phyloP scores from a whole-genome alignment of 1,140 invertebrate species.

The Drosophila nebulosa region DNA sequence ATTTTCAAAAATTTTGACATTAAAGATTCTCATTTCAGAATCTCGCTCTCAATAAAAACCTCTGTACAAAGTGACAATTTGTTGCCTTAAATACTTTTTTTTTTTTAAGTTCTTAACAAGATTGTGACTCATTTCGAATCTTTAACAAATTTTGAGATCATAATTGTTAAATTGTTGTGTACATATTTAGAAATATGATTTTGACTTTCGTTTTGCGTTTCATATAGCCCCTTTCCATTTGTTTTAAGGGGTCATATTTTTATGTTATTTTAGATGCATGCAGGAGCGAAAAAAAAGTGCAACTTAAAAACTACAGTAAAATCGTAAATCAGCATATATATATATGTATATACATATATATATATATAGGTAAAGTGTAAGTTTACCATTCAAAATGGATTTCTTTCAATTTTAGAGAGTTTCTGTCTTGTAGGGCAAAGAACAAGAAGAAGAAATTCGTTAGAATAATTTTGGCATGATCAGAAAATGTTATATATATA shows the following conservation, averaged over 20 bases:
- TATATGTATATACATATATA: background rate
- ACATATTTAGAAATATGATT: too few species aligned
- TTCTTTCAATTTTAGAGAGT: background rate
- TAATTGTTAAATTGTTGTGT: background rate
- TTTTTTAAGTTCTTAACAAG: too few species aligned
- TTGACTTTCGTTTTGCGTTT: background rate
- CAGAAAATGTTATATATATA: background rate
- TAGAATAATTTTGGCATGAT: background rate
- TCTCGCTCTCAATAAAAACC: too few species aligned
- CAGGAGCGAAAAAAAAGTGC: background rate
- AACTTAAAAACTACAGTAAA: background rate
- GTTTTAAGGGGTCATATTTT: background rate
- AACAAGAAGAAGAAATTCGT: background rate
- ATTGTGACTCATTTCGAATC: background rate
- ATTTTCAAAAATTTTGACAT: too few species aligned
- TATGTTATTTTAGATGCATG: background rate
- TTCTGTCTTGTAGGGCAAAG: background rate
- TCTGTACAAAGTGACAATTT: too few species aligned
- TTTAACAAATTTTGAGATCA: constrained; percentile 2
- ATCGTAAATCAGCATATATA: background rate
- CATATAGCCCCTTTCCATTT: background rate
- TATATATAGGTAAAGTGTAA: background rate
- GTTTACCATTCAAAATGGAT: background rate
- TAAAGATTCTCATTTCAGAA: too few species aligned
- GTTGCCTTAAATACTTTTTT: too few species aligned